Percentiles rank a stretch among this genome's conserved stretches.
Evolutionary conservation across 2,113 vertebrate species (phyloP).

Genomic region (Spea multiplicata): DNA sequence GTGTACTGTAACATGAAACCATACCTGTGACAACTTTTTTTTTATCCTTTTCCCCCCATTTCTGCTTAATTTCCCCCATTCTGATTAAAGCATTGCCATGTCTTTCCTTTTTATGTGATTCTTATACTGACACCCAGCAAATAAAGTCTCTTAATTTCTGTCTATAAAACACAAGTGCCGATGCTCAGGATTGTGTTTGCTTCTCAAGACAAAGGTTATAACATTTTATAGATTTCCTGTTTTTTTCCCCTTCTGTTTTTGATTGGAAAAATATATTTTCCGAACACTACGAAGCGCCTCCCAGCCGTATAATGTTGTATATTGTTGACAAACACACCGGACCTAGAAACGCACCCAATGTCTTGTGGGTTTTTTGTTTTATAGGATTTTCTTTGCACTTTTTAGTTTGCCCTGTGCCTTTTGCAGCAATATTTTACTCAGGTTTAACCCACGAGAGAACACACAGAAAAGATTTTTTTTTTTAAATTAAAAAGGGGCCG

Average conservation of each 20-base stretch:
- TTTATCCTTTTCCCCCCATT: background rate
- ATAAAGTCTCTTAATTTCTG: conserved; percentile 33
- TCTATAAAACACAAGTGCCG: background rate
- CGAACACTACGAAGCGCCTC: background rate
- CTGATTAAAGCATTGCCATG: conserved; percentile 75
- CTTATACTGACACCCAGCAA: conserved; percentile 68
- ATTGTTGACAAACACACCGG: too few species aligned
- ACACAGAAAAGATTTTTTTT: too few species aligned
- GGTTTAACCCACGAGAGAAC: background rate
- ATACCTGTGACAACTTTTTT: conserved; percentile 69
- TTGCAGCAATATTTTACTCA: background rate
- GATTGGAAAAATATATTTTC: background rate
- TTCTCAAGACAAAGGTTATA: background rate
- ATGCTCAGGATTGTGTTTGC: background rate
- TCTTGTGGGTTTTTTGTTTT: background rate
- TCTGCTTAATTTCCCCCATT: background rate
- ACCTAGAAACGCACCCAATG: background rate
- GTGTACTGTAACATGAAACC: conserved; percentile 78
- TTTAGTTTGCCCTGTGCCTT: background rate
- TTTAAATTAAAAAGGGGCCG: too few species aligned
- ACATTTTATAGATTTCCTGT: too few species aligned
- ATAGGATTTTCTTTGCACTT: background rate
- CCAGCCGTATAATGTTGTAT: too few species aligned
- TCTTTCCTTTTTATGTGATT: conserved; percentile 74
- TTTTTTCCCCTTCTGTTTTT: background rate